Conservation (phyloP, 2,113 vertebrate genomes). For the Ageneiosus marmoratus region DNA sequence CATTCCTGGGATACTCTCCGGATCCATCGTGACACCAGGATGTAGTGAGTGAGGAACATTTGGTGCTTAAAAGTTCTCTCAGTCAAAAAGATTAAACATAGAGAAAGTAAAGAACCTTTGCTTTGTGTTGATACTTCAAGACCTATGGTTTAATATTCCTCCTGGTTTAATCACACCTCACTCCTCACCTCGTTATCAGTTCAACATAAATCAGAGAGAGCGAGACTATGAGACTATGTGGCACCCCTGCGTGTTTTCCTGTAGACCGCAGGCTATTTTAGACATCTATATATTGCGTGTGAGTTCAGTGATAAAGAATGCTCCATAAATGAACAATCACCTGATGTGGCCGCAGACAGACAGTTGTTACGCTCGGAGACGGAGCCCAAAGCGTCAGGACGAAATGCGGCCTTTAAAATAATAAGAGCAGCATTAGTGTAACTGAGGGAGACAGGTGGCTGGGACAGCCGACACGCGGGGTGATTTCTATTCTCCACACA, state of each 20-base stretch:
- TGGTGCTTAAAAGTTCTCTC: too few relatives aligned
- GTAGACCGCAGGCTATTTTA: constrained; percentile 26
- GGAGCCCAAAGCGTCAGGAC: constrained; percentile 41
- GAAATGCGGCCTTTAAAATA: constrained; percentile 60
- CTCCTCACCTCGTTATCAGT: constrained; percentile 23
- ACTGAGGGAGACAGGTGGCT: constrained; percentile 36
- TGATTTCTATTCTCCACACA: constrained; percentile 6
- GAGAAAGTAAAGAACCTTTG: neutral
- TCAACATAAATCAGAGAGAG: neutral
- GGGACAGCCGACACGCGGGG: neutral
- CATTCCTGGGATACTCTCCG: too few relatives aligned
- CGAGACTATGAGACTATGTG: neutral
- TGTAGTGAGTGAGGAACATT: too few relatives aligned
- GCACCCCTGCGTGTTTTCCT: constrained; percentile 12
- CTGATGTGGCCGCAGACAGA: constrained; percentile 41
- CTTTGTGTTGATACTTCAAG: neutral
- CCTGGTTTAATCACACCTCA: neutral
- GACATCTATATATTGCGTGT: constrained; percentile 20
- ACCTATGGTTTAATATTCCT: neutral
- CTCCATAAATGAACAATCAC: constrained; percentile 44
- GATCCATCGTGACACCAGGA: too few relatives aligned
- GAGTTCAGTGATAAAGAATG: constrained; percentile 45
- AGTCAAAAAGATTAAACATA: neutral
- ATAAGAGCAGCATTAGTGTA: constrained; percentile 55
- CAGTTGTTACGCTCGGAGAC: constrained; percentile 24